phyloP scores from a whole-genome alignment of 2,888 invertebrate genomes.

The Megamerina dolium region DNA sequence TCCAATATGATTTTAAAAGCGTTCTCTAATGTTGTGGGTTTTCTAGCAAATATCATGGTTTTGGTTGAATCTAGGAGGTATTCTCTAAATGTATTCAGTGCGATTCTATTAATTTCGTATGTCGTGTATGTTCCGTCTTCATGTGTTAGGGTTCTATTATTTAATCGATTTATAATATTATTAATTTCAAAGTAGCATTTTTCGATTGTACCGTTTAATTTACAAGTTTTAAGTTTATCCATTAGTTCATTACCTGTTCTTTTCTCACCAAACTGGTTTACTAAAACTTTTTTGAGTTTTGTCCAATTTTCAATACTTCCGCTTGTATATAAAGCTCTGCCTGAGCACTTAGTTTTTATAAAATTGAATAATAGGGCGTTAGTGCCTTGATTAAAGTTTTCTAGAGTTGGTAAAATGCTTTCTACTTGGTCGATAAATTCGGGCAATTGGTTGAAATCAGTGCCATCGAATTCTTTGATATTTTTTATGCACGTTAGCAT shows the following conservation, averaged over 20 bases:
- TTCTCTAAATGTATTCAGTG: constrained; percentile 7
- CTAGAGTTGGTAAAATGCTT: not conserved
- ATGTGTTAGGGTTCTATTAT: not conserved
- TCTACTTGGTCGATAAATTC: not conserved
- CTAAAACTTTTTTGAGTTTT: not conserved
- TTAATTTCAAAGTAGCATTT: constrained; percentile 4
- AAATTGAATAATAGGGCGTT: not conserved
- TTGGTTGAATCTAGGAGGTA: constrained; percentile 7
- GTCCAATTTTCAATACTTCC: not conserved
- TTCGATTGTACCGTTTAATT: not conserved
- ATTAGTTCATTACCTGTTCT: not conserved
- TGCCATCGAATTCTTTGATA: not conserved
- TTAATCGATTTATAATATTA: not conserved
- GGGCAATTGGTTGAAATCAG: not conserved
- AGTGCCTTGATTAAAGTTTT: not conserved
- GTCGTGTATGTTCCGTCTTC: constrained; percentile 1
- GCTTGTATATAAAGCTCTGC: not conserved
- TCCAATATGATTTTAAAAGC: constrained; percentile 6
- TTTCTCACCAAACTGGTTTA: not conserved
- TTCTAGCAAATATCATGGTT: constrained; percentile 8
- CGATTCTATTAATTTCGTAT: constrained; percentile 9
- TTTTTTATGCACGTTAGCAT: not conserved
- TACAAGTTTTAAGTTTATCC: constrained; percentile 2
- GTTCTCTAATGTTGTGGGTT: constrained; percentile 3
- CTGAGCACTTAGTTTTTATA: not conserved